Conservation (phyloP, 2,797 vertebrate genomes). For the Xiphorhynchus erythropygius region DNA sequence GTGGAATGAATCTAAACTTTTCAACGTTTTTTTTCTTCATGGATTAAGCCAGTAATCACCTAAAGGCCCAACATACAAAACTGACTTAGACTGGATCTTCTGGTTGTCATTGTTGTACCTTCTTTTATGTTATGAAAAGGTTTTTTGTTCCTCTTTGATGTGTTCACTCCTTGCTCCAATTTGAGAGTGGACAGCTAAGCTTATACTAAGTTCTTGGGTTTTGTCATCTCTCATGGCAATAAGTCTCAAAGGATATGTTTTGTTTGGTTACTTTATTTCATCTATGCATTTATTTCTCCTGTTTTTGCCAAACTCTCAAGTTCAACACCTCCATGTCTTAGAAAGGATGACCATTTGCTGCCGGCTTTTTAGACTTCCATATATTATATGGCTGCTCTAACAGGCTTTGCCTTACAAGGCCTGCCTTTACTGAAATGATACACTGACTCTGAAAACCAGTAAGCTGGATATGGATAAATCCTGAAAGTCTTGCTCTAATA, state of each 20-base stretch:
- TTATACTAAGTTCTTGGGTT: background rate
- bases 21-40: background rate
- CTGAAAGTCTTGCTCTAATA: background rate
- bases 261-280: background rate
- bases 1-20: background rate
- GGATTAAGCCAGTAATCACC: background rate
- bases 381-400: background rate
- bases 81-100: background rate
- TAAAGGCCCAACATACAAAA: background rate
- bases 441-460: background rate
- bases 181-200: background rate
- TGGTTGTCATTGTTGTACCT: background rate
- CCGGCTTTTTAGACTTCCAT: background rate
- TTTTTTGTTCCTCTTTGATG: background rate
- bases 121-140: background rate
- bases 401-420: background rate
- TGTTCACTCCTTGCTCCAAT: background rate
- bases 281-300: background rate
- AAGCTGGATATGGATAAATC: background rate
- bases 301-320: background rate
- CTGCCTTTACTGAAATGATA: background rate
- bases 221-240: background rate
- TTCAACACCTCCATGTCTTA: accelerated
- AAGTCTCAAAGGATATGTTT: background rate
- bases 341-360: background rate